Evolutionary conservation across 2,888 invertebrate genomes (phyloP), one percentile per base, ranked within the genome.

Genomic region (Poecilobothrus nobilitatus): DNA sequence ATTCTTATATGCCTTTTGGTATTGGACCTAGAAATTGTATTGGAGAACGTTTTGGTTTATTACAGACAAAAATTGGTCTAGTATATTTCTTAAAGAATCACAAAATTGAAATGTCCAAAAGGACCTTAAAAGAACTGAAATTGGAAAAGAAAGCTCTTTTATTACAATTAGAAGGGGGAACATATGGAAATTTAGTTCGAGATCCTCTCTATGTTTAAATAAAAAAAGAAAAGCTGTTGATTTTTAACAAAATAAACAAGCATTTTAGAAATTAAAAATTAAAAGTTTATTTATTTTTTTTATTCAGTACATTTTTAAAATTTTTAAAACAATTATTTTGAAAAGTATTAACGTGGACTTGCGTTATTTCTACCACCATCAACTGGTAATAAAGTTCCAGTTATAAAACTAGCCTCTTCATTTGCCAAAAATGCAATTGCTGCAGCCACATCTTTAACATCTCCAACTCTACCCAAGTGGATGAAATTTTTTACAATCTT

Each of bases 401-500:
- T 92, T 61, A 88, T 88, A 76, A 89, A 92, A 67, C 88, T 88
- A 0, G 80, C 78, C 6, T 73, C 87, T 69, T 91, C 90, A 72
- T 94, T 91, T 1, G 97, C 95, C 71, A 98, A 84, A 81, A 95
- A 98, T 63, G 89, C 87, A 72, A 98, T 96, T 0, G 92, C 88
- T 70, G 88, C 86, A 0, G 97, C 94, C 3, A 95, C 94, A 84
- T 97, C 97, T 37, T 87, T 87, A 0, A 88, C 86, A 70, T 88
- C 84, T 21, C 95, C 96, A n/a, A 91, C 86, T 72, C 95, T 86
- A 37, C 95, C n/a, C 92, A 69, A 98, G 80, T 0, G 97, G 93
- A 83, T 98, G 97, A 0, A 95, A 96, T 53, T 86, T 85, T 75
- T 91, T 91, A 68, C 89, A 87, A 72, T 89, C 89, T 76, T 94